Evolutionary conservation across 2,113 vertebrate genomes (phyloP).

Genomic region (Hirundichthys speculiger): DNA sequence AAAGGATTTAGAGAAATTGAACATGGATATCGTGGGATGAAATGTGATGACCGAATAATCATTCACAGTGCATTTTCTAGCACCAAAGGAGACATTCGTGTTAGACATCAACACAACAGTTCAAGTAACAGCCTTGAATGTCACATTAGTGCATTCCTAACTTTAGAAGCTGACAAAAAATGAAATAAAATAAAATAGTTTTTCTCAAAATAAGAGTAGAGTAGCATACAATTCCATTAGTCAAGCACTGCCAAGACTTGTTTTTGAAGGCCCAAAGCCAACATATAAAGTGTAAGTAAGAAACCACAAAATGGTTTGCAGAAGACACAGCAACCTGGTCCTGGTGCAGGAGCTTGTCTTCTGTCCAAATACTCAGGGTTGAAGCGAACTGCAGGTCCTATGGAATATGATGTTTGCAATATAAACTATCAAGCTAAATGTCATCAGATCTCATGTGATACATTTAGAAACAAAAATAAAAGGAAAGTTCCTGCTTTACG

Average conservation of each 20-base stretch:
- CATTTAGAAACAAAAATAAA: slow-evolving; percentile 2
- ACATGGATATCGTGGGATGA: slow-evolving; percentile 42
- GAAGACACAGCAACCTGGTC: slow-evolving; percentile 77
- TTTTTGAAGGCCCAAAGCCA: slow-evolving; percentile 26
- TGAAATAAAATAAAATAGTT: slow-evolving; percentile 5
- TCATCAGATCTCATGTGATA: slow-evolving; percentile 35
- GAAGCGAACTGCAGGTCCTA: slow-evolving; percentile 79
- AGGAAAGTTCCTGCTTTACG: slow-evolving; percentile 1
- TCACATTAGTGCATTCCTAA: slow-evolving; percentile 45
- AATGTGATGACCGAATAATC: slow-evolving; percentile 32
- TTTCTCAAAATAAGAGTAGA: slow-evolving; percentile 30
- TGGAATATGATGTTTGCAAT: slow-evolving; percentile 63
- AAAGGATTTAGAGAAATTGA: slow-evolving; percentile 6
- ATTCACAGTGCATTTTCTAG: slow-evolving; percentile 47
- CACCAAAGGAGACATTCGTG: slow-evolving; percentile 21
- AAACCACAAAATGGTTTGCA: slow-evolving; percentile 31
- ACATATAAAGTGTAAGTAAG: slow-evolving; percentile 34
- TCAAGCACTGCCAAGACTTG: slow-evolving; percentile 42
- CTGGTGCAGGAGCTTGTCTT: slow-evolving; percentile 66
- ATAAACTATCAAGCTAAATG: slow-evolving; percentile 35
- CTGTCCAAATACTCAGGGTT: slow-evolving; percentile 82
- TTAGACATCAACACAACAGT: slow-evolving; percentile 32
- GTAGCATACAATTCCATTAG: slow-evolving; percentile 30
- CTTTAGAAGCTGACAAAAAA: slow-evolving; percentile 22
- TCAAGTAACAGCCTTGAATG: slow-evolving; percentile 22